These are phyloP conservation scores for Tinamus major DNA, from an alignment of 2,797 vertebrate species.

Conservation along the genomic window DNA sequence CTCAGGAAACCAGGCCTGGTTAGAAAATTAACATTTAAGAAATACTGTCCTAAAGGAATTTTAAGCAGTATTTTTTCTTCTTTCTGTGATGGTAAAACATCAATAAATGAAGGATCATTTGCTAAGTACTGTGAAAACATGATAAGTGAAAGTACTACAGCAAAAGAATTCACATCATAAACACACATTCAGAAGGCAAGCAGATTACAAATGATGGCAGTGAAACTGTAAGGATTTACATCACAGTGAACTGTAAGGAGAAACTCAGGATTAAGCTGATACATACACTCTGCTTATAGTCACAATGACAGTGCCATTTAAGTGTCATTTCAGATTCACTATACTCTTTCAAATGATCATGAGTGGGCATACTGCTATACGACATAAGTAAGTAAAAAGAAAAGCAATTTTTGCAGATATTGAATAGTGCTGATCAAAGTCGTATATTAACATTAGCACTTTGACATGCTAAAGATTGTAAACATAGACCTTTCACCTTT, in stretches of 20 bases:
- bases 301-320: neutral
- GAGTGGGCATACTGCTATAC: neutral
- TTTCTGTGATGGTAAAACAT: neutral
- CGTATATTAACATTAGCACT: neutral
- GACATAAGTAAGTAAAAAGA: neutral
- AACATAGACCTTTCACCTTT: neutral
- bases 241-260: no score
- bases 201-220: neutral
- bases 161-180: neutral
- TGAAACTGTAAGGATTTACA: neutral
- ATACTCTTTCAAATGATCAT: neutral
- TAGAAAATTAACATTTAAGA: neutral
- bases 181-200: neutral
- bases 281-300: neutral
- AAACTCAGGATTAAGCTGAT: neutral
- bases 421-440: neutral
- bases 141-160: neutral
- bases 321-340: neutral
- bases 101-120: neutral
- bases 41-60: neutral
- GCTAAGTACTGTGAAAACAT: neutral
- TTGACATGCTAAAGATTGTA: neutral
- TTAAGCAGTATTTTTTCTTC: neutral
- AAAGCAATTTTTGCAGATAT: neutral
- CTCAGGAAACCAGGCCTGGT: neutral